Evolutionary conservation across 2,797 vertebrate genomes (phyloP).

Genomic region (Euphonia xanthogaster): DNA sequence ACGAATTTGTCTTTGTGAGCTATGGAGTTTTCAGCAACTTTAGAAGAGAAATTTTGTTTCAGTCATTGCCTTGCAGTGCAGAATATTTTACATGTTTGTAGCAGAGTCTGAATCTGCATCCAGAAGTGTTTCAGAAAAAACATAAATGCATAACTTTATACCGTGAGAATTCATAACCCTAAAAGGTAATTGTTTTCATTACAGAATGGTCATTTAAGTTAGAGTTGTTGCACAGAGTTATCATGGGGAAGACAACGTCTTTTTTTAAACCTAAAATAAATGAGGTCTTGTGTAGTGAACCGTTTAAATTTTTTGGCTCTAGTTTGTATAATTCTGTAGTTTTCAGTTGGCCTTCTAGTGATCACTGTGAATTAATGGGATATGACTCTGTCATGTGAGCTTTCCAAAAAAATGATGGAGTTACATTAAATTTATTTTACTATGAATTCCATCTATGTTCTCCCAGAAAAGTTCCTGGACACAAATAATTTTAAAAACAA

Average conservation of each 20-base stretch:
- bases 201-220: not conserved
- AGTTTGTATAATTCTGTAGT: conserved; percentile 48
- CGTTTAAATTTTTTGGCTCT: conserved; percentile 43
- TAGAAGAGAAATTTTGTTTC: not conserved
- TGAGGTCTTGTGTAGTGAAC: conserved; percentile 48
- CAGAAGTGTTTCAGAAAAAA: conserved; percentile 13
- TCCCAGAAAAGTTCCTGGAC: conserved; percentile 48
- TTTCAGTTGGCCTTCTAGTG: conserved; percentile 52
- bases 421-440: conserved; percentile 64
- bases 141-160: conserved; percentile 5
- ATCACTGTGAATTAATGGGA: conserved; percentile 58
- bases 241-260: not conserved
- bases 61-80: not conserved
- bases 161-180: conserved; percentile 26
- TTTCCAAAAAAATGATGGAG: conserved; percentile 53
- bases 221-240: conserved; percentile 8
- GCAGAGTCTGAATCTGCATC: not conserved
- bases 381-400: conserved; percentile 55
- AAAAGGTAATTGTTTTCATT: not conserved
- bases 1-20: not conserved
- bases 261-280: conserved; percentile 16
- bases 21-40: conserved; percentile 27
- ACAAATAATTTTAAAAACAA: conserved; percentile 54
- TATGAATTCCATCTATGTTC: conserved; percentile 56
- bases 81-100: not conserved